Evolutionary conservation across 2,888 invertebrate species (phyloP).

Genomic region (Philaethria dido): DNA sequence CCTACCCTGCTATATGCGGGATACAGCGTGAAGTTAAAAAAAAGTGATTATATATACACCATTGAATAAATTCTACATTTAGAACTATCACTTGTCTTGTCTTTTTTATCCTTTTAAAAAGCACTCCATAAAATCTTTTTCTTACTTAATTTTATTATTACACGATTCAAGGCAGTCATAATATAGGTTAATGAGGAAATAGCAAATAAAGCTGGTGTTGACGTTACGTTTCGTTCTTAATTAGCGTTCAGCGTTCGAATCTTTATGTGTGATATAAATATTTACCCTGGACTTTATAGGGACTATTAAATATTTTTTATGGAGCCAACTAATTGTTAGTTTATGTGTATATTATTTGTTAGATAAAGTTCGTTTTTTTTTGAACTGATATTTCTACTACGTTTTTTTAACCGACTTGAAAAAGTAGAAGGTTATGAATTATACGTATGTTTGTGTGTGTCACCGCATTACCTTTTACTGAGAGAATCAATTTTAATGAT

Average conservation of each 20-base stretch:
- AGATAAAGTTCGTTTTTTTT: not conserved
- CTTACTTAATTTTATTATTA: constrained; percentile 3
- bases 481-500: too few species aligned
- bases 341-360: constrained; percentile 3
- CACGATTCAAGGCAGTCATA: not conserved
- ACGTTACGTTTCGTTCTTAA: constrained; percentile 22
- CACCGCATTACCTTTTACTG: too few species aligned
- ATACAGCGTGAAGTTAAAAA: too few species aligned
- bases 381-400: not conserved
- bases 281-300: constrained; percentile 14
- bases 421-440: too few species aligned
- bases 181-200: constrained; percentile 26
- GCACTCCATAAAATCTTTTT: not conserved
- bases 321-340: constrained; percentile 14
- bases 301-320: constrained; percentile 17
- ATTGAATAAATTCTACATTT: too few species aligned
- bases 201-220: constrained; percentile 24
- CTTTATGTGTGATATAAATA: constrained; percentile 20
- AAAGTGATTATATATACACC: too few species aligned
- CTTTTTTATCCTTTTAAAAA: constrained; percentile 3
- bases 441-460: too few species aligned
- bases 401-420: too few species aligned
- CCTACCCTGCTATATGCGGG: too few species aligned
- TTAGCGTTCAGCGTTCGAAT: constrained; percentile 16
- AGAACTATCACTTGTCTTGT: too few species aligned